Evolutionary conservation across 2,797 vertebrate genomes (phyloP).

Genomic region (Morelia viridis): DNA sequence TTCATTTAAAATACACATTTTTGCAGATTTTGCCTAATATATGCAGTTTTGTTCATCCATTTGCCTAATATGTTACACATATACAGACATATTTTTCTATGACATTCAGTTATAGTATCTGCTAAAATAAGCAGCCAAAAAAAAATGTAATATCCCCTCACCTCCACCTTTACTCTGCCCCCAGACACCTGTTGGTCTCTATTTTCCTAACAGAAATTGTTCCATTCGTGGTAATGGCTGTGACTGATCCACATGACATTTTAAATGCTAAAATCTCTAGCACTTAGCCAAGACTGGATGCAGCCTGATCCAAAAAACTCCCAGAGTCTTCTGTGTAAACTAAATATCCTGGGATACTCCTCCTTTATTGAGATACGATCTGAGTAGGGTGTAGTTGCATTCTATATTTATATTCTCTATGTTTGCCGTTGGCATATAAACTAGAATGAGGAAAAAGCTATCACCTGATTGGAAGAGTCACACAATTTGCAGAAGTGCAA

Average conservation of each 20-base stretch:
- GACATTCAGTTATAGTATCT: not conserved
- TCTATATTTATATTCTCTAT: not conserved
- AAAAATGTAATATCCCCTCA: not conserved
- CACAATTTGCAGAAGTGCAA: not conserved
- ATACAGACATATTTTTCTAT: not conserved
- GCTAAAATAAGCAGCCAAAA: not conserved
- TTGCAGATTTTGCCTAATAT: not conserved
- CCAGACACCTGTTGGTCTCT: no score
- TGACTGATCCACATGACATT: not conserved
- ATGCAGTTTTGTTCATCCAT: not conserved
- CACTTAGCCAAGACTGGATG: not conserved
- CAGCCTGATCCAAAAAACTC: not conserved
- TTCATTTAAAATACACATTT: not conserved
- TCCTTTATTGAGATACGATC: not conserved
- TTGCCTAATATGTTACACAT: not conserved
- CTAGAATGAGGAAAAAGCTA: not conserved
- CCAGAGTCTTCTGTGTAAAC: not conserved
- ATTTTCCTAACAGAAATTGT: no score
- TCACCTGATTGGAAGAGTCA: not conserved
- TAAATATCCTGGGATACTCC: not conserved
- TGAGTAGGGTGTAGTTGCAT: not conserved
- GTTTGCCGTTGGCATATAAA: not conserved
- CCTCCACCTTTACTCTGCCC: not conserved
- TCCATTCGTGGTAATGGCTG: not conserved
- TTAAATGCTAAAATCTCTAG: not conserved